These are phyloP conservation scores for Phycodurus eques DNA, from an alignment of 2,113 vertebrate species.

Conservation along the genomic window DNA sequence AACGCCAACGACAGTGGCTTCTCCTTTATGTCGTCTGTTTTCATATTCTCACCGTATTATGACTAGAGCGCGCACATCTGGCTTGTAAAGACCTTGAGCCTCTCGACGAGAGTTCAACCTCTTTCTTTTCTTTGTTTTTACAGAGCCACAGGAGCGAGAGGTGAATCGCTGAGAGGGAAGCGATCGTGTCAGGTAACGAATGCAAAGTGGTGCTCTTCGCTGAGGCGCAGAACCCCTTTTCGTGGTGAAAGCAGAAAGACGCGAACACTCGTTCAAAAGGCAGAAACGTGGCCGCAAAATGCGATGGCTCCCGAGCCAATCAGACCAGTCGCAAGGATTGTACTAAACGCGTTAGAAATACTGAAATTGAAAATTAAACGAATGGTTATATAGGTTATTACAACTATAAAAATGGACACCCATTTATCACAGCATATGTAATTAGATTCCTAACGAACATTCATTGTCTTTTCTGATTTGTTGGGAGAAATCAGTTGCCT, in stretches of 20 bases:
- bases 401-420: no score
- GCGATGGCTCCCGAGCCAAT: not conserved
- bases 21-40: not conserved
- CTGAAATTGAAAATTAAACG: no score
- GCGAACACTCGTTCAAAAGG: not conserved
- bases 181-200: constrained; percentile 5
- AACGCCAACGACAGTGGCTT: not conserved
- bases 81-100: constrained; percentile 1
- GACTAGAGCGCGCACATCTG: not conserved
- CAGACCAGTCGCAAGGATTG: not conserved
- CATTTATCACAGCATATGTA: no score
- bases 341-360: not conserved
- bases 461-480: not conserved
- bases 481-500: not conserved
- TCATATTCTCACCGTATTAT: not conserved
- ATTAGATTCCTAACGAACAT: not conserved
- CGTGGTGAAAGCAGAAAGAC: not conserved
- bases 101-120: not conserved
- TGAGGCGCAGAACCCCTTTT: not conserved
- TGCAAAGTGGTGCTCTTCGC: not conserved
- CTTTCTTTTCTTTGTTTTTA: constrained; percentile 2
- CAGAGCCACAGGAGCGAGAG: not conserved
- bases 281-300: not conserved
- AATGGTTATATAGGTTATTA: no score
- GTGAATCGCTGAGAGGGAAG: not conserved